Base-by-base conservation (phyloP, 2,888 invertebrate genomes). In the Papilio elwesi region DNA sequence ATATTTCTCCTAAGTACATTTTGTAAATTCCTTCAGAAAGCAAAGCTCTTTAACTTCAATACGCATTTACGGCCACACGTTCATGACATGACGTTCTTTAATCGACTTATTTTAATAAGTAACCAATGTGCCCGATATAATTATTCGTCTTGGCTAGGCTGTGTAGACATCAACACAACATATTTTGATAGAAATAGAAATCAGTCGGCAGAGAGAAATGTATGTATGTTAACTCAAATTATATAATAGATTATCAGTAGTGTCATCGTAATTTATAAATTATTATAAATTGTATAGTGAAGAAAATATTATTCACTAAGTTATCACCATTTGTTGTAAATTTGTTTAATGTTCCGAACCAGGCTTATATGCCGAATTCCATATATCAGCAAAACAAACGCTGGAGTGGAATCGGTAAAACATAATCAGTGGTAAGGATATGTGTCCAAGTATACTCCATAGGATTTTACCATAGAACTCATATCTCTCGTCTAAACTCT, bases 321-420 rank as follows among this genome's bases (percentile, higher is more conserved):
- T 6, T 26, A 48, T 49, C 43, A n/a, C 6, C 11, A 70, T 69
- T 72, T 68, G 55, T 57, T 68, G 10, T 11, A 36, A 26, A 66
- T 68, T 62, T 9, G 36, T 26, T 75, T 78, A 93, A 84, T 93
- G 93, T 74, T 90, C 90, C 9, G 84, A 82, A 1, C 94, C 95
- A 2, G 95, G 95, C 81, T 96, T 95, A 79, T 96, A 97, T 0
- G 96, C 96, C 43, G 95, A 95, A 81, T 96, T 95, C 97, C 97
- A 97, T 79, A 97, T 96, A 85, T 97, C 96, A 12, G 96, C 96
- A 63, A 97, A 94, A 81, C 97, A 97, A 0, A 96, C 97, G n/a
- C 96, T 96, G 0, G 96, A 96, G 82, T 97, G 97, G 84, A 97
- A 97, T 74, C 97, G 92, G 82, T 96, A 97, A 88, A 97, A 97